A percentile compares a stretch with the other conserved stretches of the same genome.
Evolutionary conservation across 1,140 invertebrate species (phyloP).

Genomic region (Diabrotica virgifera): DNA sequence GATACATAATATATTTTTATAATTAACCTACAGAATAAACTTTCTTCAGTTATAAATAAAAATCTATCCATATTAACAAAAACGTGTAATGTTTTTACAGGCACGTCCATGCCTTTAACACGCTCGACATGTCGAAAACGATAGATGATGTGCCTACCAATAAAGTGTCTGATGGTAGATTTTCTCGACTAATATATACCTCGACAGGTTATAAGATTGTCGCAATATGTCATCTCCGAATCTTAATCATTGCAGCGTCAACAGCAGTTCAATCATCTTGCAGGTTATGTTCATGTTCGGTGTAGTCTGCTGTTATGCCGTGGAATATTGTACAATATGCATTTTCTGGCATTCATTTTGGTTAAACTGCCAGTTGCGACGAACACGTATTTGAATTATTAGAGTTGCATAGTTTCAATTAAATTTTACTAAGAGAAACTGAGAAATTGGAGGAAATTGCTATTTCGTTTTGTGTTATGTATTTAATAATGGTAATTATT

Average conservation of each 20-base stretch:
- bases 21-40: too few relatives aligned
- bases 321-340: not conserved
- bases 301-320: not conserved
- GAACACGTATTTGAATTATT: not conserved
- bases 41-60: too few relatives aligned
- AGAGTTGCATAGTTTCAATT: not conserved
- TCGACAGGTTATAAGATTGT: slow-evolving; percentile 39
- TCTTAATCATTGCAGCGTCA: slow-evolving; percentile 40
- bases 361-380: not conserved
- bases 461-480: too few relatives aligned
- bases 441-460: too few relatives aligned
- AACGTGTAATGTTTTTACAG: not conserved
- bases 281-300: not conserved
- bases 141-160: slow-evolving; percentile 1
- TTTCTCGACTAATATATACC: slow-evolving; percentile 33
- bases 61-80: too few relatives aligned
- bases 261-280: slow-evolving; percentile 35
- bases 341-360: not conserved
- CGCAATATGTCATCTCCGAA: slow-evolving; percentile 37
- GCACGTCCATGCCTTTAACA: not conserved
- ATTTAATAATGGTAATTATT: too few relatives aligned
- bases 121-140: not conserved
- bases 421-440: not conserved
- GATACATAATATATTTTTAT: too few relatives aligned
- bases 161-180: slow-evolving; percentile 19